These are phyloP conservation scores for Trachelus troglodyta DNA, from an alignment of 2,888 invertebrate species.

Conservation along the genomic window DNA sequence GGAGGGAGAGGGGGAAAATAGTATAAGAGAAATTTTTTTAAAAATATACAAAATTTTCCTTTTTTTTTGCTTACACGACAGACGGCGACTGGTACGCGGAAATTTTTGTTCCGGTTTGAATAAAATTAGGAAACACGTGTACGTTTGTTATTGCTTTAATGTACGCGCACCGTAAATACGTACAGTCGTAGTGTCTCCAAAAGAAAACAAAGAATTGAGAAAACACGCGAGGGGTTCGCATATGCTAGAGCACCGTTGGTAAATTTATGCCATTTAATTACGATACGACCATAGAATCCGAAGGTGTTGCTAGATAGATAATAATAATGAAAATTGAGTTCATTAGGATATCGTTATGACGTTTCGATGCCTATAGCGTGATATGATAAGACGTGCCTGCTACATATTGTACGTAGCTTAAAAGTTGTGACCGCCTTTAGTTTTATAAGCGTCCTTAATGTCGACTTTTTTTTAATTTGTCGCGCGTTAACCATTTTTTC, in stretches of 20 bases:
- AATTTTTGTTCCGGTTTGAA: not conserved
- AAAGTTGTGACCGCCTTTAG: slow-evolving; percentile 51
- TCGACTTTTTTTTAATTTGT: slow-evolving; percentile 8
- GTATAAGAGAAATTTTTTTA: not conserved
- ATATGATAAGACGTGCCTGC: slow-evolving; percentile 66
- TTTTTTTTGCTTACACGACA: not conserved
- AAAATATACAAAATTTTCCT: not conserved
- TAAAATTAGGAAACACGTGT: not conserved
- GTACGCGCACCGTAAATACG: not conserved
- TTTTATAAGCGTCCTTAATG: slow-evolving; percentile 44
- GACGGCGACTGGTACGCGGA: not conserved
- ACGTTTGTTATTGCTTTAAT: not conserved
- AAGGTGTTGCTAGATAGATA: slow-evolving; percentile 29
- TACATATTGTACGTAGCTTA: slow-evolving; percentile 57
- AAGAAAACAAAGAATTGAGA: no score
- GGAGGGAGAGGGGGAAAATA: not conserved
- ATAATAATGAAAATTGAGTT: slow-evolving; percentile 19
- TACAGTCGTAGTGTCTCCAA: not conserved
- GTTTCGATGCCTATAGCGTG: slow-evolving; percentile 60
- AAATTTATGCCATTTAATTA: not conserved
- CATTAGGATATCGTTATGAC: slow-evolving; percentile 43
- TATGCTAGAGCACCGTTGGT: not conserved
- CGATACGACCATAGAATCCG: not conserved
- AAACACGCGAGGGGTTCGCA: not conserved
- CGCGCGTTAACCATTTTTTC: slow-evolving; percentile 13